phyloP scores from a whole-genome alignment of 2,113 vertebrate species.

The Pseudolaguvia tuberculata region DNA sequence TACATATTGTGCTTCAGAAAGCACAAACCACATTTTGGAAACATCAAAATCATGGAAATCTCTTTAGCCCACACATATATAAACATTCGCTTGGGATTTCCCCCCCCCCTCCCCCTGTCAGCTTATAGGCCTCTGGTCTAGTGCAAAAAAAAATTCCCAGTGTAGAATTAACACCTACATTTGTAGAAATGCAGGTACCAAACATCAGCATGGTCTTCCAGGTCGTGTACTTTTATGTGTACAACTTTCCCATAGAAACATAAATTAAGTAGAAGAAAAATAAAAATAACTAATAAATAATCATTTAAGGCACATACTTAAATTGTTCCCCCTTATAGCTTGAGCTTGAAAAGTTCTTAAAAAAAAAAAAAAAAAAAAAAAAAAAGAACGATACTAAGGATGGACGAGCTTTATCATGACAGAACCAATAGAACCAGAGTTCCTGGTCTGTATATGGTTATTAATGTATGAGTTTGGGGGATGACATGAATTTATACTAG shows the following conservation, averaged over 20 bases:
- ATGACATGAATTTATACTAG: background rate
- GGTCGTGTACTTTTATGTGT: background rate
- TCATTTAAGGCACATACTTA: background rate
- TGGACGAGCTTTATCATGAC: background rate
- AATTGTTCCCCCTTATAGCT: too few relatives aligned
- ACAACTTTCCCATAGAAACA: background rate
- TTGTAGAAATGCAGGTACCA: slow-evolving; percentile 8
- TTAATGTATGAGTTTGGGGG: background rate
- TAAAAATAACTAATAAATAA: background rate
- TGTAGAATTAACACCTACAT: slow-evolving; percentile 4
- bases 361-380: too few relatives aligned
- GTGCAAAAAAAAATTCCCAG: background rate
- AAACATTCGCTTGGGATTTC: slow-evolving; percentile 27
- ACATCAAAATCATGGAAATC: slow-evolving; percentile 30
- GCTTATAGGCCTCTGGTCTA: background rate
- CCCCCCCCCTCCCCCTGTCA: too few relatives aligned
- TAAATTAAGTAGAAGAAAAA: background rate
- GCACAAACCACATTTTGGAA: slow-evolving; percentile 27
- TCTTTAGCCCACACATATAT: background rate
- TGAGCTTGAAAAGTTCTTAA: too few relatives aligned
- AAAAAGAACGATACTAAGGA: background rate
- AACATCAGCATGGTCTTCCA: background rate
- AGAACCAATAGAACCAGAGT: background rate
- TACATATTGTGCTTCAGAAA: slow-evolving; percentile 13
- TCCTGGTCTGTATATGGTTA: background rate